These are phyloP conservation scores for Amphiprion ocellaris DNA, from an alignment of 2,113 vertebrate genomes.

Conservation along the genomic window DNA sequence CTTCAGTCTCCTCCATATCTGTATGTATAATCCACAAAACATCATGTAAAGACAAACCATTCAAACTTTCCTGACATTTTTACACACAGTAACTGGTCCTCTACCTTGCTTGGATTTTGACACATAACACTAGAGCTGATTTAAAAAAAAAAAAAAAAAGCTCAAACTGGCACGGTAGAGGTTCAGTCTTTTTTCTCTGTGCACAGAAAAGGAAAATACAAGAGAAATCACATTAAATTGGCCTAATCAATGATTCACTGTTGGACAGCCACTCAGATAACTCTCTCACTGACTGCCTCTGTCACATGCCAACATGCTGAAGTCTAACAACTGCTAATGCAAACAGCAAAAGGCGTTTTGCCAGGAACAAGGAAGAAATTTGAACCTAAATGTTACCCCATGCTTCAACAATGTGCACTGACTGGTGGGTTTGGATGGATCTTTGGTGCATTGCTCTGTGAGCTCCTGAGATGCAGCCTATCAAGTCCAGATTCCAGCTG, in stretches of 20 bases:
- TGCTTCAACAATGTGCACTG: too few species aligned
- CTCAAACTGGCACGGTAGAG: neutral
- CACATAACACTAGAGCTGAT: neutral
- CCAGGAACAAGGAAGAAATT: too few species aligned
- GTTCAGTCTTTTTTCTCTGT: neutral
- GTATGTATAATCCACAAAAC: too few species aligned
- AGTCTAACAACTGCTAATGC: conserved; percentile 11
- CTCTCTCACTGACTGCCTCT: neutral
- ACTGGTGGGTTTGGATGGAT: too few species aligned
- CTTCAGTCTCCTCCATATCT: too few species aligned
- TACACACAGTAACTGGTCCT: neutral
- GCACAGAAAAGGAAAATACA: neutral
- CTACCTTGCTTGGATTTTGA: neutral
- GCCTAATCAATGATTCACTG: neutral
- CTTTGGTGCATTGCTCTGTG: too few species aligned
- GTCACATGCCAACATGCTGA: neutral
- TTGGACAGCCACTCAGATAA: neutral
- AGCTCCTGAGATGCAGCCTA: too few species aligned
- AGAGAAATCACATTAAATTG: neutral
- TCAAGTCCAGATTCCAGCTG: too few species aligned
- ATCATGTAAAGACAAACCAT: neutral
- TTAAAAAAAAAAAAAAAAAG: neutral
- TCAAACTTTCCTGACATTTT: neutral
- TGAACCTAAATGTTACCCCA: too few species aligned
- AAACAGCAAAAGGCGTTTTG: neutral